phyloP scores from a whole-genome alignment of 2,888 invertebrate genomes.

The Agriopis leucophaearia region DNA sequence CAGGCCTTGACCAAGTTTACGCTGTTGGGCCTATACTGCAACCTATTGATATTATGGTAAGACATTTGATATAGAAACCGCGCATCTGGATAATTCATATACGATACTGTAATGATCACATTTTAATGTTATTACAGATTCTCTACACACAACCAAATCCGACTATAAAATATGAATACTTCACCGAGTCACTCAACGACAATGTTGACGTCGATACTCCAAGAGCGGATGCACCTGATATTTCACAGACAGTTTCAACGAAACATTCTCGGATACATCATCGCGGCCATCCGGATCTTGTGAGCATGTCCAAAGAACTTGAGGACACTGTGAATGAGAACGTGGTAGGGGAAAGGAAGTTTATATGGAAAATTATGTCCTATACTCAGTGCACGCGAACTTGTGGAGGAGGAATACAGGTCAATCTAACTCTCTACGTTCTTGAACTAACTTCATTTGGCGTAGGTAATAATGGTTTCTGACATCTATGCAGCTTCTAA shows the following conservation, averaged over 20 bases:
- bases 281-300: constrained; percentile 60
- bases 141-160: constrained; percentile 93
- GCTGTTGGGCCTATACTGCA: constrained; percentile 92
- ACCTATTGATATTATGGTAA: constrained; percentile 93
- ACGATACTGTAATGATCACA: background rate
- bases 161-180: constrained; percentile 96
- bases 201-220: constrained; percentile 70
- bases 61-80: constrained; percentile 9
- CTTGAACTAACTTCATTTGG: background rate
- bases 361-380: constrained; percentile 92
- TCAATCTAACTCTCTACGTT: constrained; percentile 44
- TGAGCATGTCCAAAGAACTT: constrained; percentile 57
- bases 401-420: constrained; percentile 93
- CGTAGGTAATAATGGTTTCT: no score
- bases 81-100: no score
- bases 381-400: constrained; percentile 92
- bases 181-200: constrained; percentile 88
- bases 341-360: constrained; percentile 80
- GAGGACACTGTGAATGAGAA: constrained; percentile 70
- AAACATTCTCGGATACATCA: constrained; percentile 77
- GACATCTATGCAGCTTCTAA: no score
- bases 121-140: constrained; percentile 84
- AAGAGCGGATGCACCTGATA: constrained; percentile 58
- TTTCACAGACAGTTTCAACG: constrained; percentile 53
- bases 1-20: constrained; percentile 91